These are phyloP conservation scores for Xylophagus ater DNA, from an alignment of 2,888 invertebrate genomes.

Conservation along the genomic window DNA sequence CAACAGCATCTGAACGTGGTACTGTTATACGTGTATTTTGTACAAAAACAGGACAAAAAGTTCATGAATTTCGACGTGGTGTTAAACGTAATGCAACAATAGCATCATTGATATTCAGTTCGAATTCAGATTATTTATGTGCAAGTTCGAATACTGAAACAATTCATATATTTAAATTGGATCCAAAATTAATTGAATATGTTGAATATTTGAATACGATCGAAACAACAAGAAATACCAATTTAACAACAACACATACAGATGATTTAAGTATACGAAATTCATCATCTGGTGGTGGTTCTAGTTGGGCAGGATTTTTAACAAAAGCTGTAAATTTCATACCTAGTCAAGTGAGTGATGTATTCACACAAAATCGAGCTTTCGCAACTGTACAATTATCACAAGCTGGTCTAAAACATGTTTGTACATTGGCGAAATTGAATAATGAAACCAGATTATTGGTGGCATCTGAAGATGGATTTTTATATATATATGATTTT, in stretches of 20 bases:
- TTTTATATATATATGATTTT: constrained; percentile 37
- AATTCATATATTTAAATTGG: constrained; percentile 37
- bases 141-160: constrained; percentile 39
- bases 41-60: constrained; percentile 35
- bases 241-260: constrained; percentile 8
- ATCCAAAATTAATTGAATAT: constrained; percentile 29
- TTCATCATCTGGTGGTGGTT: constrained; percentile 13
- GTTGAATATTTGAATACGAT: constrained; percentile 24
- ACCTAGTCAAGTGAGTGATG: constrained; percentile 36
- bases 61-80: constrained; percentile 38
- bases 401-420: constrained; percentile 34
- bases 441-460: constrained; percentile 33
- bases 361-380: constrained; percentile 37
- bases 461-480: constrained; percentile 38
- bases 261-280: constrained; percentile 2
- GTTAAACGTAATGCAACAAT: constrained; percentile 37
- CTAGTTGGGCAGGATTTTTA: constrained; percentile 32
- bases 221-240: not conserved
- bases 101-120: constrained; percentile 35
- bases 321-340: constrained; percentile 36
- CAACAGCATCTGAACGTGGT: constrained; percentile 38
- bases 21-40: constrained; percentile 40
- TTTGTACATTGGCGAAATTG: constrained; percentile 33
- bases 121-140: constrained; percentile 33
- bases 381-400: constrained; percentile 35